Evolutionary conservation across 2,888 invertebrate genomes (phyloP).

Genomic region (Nudaria mundana): DNA sequence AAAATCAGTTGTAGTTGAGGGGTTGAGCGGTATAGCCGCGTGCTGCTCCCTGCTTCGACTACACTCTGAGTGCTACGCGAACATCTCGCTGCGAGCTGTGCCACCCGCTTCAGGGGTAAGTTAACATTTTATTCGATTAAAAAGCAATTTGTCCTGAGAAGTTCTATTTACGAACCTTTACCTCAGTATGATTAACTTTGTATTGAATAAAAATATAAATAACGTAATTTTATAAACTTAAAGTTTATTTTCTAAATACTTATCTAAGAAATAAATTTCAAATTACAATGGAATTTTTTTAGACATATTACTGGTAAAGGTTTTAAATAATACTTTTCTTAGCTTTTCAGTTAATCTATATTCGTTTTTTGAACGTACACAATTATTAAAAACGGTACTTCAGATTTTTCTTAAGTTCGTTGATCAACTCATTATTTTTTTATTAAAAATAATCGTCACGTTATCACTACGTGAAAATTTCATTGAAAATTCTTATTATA

Average conservation of each 20-base stretch:
- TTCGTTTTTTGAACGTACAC: no score
- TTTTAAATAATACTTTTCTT: no score
- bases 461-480: no score
- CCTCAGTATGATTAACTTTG: constrained; percentile 32
- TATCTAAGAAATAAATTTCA: no score
- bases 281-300: no score
- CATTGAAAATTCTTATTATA: no score
- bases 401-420: no score
- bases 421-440: no score
- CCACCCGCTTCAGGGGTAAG: constrained; percentile 72
- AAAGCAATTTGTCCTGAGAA: constrained; percentile 73
- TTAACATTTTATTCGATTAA: constrained; percentile 76
- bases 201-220: constrained; percentile 20
- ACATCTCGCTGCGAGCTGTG: constrained; percentile 37
- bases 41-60: constrained; percentile 60
- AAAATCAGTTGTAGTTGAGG: constrained; percentile 72
- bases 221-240: constrained; percentile 15
- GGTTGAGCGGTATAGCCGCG: constrained; percentile 64
- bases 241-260: constrained; percentile 12
- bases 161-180: constrained; percentile 42
- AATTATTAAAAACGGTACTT: no score
- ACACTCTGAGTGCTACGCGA: constrained; percentile 42
- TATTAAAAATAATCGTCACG: no score
- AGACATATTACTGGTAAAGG: no score
- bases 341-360: no score